Conservation (phyloP, 2,888 invertebrate species). For the Thalpophila matura region DNA sequence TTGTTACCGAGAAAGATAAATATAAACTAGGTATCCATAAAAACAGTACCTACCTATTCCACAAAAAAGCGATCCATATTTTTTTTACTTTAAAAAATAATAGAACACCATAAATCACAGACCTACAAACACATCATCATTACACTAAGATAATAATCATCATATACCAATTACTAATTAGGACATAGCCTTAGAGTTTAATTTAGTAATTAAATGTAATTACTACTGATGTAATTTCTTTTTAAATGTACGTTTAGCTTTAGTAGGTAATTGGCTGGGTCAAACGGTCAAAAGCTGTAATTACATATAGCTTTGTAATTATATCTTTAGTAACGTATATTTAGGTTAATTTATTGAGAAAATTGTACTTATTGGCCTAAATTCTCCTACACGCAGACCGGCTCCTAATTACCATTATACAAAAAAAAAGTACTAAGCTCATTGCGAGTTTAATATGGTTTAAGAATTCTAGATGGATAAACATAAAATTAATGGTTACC, state of each 20-base stretch:
- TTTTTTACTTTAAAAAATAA: neutral
- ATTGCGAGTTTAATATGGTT: too few species aligned
- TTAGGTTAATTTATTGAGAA: slow-evolving; percentile 11
- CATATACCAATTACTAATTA: slow-evolving; percentile 53
- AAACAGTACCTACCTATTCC: too few species aligned
- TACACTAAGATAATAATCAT: slow-evolving; percentile 33
- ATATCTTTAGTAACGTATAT: slow-evolving; percentile 3
- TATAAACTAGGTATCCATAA: too few species aligned
- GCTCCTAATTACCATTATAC: too few species aligned
- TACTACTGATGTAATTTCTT: slow-evolving; percentile 41
- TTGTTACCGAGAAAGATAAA: too few species aligned
- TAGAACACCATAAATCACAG: slow-evolving; percentile 25
- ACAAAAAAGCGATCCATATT: slow-evolving; percentile 8
- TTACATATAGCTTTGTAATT: slow-evolving; percentile 14
- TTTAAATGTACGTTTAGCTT: slow-evolving; percentile 47
- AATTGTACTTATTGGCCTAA: too few species aligned
- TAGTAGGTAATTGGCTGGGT: slow-evolving; percentile 24
- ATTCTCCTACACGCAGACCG: too few species aligned
- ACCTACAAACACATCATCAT: slow-evolving; percentile 16
- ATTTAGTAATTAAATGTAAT: slow-evolving; percentile 53
- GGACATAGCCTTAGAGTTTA: slow-evolving; percentile 16
- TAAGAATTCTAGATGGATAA: too few species aligned
- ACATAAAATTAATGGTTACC: too few species aligned
- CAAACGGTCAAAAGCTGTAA: slow-evolving; percentile 10
- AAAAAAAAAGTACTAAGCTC: too few species aligned